Conservation (phyloP, 2,113 vertebrate genomes). For the Pedionomus torquatus region DNA sequence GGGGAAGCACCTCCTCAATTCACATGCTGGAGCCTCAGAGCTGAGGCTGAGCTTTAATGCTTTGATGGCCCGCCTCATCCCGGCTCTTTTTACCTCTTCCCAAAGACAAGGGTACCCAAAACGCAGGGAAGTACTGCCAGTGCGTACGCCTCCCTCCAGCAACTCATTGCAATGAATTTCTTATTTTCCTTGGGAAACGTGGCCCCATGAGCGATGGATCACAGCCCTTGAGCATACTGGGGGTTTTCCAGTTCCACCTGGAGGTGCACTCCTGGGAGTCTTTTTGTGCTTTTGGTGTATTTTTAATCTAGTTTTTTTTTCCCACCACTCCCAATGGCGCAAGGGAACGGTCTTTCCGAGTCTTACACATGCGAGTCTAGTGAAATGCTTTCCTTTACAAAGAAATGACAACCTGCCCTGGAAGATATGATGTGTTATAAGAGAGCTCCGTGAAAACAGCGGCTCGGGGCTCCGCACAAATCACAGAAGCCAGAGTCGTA, state of each 20-base stretch:
- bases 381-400: background rate
- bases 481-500: background rate
- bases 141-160: background rate
- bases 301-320: background rate
- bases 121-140: rapidly evolving
- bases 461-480: background rate
- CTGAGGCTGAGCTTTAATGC: rapidly evolving
- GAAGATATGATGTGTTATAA: background rate
- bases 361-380: background rate
- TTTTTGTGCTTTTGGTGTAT: background rate
- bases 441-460: background rate
- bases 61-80: rapidly evolving
- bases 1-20: background rate
- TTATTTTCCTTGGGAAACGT: rapidly evolving
- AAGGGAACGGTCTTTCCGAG: background rate
- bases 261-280: background rate
- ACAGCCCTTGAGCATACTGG: background rate
- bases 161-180: too few species aligned
- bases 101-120: background rate
- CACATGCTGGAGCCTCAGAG: rapidly evolving
- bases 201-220: background rate
- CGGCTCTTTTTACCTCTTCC: rapidly evolving
- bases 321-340: rapidly evolving
- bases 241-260: background rate
- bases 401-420: background rate